Percentiles rank a stretch among this genome's conserved stretches.
phyloP scores from a whole-genome alignment of 2,888 invertebrate genomes.

The Diploptera punctata region DNA sequence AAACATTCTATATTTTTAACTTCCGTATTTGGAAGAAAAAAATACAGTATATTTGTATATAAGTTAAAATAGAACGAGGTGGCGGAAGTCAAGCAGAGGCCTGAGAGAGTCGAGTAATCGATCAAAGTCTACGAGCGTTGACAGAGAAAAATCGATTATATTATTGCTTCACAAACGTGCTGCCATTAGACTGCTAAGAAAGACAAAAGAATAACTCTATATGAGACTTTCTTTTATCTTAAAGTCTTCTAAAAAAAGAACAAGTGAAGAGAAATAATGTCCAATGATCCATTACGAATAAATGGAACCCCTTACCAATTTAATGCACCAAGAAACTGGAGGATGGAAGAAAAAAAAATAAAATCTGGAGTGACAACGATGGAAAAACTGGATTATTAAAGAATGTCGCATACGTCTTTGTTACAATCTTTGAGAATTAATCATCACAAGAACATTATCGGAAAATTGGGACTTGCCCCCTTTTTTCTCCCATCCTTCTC shows the following conservation, averaged over 20 bases:
- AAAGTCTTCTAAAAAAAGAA: constrained; percentile 14
- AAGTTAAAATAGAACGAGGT: too few relatives aligned
- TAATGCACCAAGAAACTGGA: constrained; percentile 35
- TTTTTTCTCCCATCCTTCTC: not conserved
- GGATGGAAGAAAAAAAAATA: constrained; percentile 24
- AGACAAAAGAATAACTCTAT: constrained; percentile 32
- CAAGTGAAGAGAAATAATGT: constrained; percentile 36
- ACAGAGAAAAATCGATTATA: constrained; percentile 38
- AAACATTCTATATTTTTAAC: too few relatives aligned
- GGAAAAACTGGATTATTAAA: constrained; percentile 39
- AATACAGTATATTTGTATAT: too few relatives aligned
- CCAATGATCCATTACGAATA: constrained; percentile 42
- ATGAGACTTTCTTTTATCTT: constrained; percentile 1
- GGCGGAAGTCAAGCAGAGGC: not conserved
- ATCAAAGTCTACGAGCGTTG: constrained; percentile 37
- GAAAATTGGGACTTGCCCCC: constrained; percentile 34
- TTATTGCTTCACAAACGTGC: constrained; percentile 37
- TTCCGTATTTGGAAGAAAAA: too few relatives aligned
- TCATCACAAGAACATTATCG: constrained; percentile 40
- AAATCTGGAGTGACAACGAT: constrained; percentile 12
- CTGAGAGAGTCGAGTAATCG: constrained; percentile 24
- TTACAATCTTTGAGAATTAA: constrained; percentile 41
- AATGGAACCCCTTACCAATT: constrained; percentile 40
- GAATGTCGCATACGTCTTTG: constrained; percentile 40
- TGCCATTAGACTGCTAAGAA: constrained; percentile 33